These are phyloP conservation scores for Paralichthys olivaceus DNA, from an alignment of 2,113 vertebrate species.

Conservation along the genomic window DNA sequence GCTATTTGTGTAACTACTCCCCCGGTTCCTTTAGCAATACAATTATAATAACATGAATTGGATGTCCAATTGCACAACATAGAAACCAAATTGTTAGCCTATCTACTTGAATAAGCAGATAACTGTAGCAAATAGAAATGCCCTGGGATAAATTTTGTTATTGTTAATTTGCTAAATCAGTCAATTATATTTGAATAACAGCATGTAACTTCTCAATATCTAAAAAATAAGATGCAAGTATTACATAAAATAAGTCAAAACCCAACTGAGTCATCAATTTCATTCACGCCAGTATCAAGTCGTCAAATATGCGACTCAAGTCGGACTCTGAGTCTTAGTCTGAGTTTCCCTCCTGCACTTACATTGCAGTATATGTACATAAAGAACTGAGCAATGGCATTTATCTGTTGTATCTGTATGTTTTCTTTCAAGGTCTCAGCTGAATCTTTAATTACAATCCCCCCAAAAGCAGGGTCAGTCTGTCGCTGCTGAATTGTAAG, in stretches of 20 bases:
- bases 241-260: not conserved
- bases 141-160: not conserved
- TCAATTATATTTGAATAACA: not conserved
- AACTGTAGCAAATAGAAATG: no score
- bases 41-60: no score
- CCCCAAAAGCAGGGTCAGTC: slow-evolving; percentile 59
- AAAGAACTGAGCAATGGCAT: not conserved
- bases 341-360: not conserved
- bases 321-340: no score
- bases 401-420: slow-evolving; percentile 25
- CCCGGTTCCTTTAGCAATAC: no score
- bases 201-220: not conserved
- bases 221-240: not conserved
- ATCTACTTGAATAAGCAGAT: no score
- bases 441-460: slow-evolving; percentile 69
- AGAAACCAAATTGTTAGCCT: no score
- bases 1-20: no score
- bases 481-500: slow-evolving; percentile 55
- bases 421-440: slow-evolving; percentile 55
- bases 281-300: not conserved
- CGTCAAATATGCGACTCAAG: not conserved
- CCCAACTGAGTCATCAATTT: not conserved
- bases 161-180: not conserved
- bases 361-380: not conserved
- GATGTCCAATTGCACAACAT: no score